phyloP scores from a whole-genome alignment of 2,113 vertebrate genomes.

The Myrmecophaga tridactyla region DNA sequence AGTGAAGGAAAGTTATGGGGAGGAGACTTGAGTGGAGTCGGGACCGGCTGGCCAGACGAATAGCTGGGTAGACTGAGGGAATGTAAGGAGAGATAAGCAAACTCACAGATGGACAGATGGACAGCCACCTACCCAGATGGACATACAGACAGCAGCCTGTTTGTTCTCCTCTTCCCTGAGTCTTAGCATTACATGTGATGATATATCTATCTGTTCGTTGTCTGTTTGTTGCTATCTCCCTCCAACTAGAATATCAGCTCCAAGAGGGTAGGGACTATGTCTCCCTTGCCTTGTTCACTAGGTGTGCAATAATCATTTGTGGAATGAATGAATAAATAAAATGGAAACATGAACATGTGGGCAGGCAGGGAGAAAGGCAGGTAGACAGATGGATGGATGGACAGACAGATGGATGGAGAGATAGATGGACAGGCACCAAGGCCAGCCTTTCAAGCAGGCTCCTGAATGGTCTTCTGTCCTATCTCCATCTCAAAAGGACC shows the following conservation, averaged over 20 bases:
- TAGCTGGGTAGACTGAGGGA: not conserved
- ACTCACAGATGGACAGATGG: not conserved
- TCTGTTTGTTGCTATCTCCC: not conserved
- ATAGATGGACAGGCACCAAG: not conserved
- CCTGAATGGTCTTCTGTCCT: too few relatives aligned
- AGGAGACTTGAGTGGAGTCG: not conserved
- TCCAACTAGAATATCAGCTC: not conserved
- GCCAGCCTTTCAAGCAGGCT: not conserved
- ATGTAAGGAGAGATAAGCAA: fast-evolving
- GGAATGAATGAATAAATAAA: not conserved
- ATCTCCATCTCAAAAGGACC: not conserved
- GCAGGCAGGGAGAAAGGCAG: not conserved
- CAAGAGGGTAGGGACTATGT: not conserved
- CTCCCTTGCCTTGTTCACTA: not conserved
- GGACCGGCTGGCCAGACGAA: not conserved
- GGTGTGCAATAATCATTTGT: not conserved
- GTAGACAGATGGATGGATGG: not conserved
- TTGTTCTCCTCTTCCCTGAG: not conserved
- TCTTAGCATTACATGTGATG: not conserved
- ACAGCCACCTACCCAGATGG: not conserved
- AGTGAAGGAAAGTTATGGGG: not conserved
- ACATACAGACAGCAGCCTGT: not conserved
- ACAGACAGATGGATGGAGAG: fast-evolving
- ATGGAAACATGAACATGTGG: not conserved
- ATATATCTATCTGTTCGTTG: not conserved